phyloP scores from a whole-genome alignment of 2,797 vertebrate genomes.

The Petrocephalus sullivani region DNA sequence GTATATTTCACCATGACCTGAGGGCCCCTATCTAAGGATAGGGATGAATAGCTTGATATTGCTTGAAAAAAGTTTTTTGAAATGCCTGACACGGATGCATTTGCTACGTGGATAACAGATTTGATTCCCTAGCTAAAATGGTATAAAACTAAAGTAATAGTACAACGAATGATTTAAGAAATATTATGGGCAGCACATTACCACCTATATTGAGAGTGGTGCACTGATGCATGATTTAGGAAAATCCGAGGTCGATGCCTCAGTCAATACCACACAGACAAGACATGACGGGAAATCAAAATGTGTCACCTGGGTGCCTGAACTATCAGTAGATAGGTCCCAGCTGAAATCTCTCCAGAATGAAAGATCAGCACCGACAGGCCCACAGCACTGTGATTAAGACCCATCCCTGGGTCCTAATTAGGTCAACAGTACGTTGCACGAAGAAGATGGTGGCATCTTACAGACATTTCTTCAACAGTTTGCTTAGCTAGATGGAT shows the following conservation, averaged over 20 bases:
- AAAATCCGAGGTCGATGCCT: neutral
- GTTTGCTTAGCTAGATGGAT: neutral
- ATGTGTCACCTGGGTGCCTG: neutral
- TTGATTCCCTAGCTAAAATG: neutral
- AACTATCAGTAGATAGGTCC: neutral
- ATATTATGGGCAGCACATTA: neutral
- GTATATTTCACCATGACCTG: neutral
- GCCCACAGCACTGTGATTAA: neutral
- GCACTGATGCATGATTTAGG: neutral
- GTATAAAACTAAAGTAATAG: no score
- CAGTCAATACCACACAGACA: conserved; percentile 8
- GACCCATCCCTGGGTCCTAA: neutral
- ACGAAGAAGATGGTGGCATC: neutral
- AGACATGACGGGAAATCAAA: conserved; percentile 1
- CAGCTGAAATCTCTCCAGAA: neutral
- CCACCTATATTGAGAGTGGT: neutral
- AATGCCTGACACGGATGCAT: neutral
- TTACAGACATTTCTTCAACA: neutral
- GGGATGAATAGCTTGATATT: neutral
- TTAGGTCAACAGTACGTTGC: neutral
- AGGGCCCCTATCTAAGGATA: neutral
- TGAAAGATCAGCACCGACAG: neutral
- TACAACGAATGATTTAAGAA: neutral
- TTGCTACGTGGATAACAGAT: neutral
- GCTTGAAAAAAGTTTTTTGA: neutral